Base-by-base conservation (phyloP, 2,888 invertebrate species). In the Callimorpha dominula region DNA sequence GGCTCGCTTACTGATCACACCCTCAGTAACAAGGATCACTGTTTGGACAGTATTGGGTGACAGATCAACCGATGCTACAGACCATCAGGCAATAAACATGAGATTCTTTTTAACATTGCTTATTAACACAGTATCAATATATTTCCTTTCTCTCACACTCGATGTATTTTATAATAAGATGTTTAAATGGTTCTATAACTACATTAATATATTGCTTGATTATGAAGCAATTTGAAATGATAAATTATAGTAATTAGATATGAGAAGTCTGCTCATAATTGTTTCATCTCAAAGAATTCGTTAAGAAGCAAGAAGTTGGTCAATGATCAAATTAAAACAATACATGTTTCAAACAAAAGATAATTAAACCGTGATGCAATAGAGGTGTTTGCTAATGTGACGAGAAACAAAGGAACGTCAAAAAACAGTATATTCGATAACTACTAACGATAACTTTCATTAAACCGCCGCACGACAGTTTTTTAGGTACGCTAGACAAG, bases 1-100 rank as follows among this genome's bases (percentile, higher is more conserved):
- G 90, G 89, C 87, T 91, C 89, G 90, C 88, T 90, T 91, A 90
- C 91, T 87, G 91, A 89, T 92, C 92, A 90, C 94, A 92, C 93
- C 91, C 91, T 87, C 81, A 85, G 81, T 82, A 79, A 82, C 85
- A 75, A 82, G 82, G 80, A 83, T 81, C 83, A 70, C 75, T 92
- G 87, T 93, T 92, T 93, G 87, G 75, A 88, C 81, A 89, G 88
- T 87, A 76, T 83, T 85, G 84, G 82, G 82, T 87, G 80, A 83
- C 82, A 79, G 77, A 77, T 77, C 40, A 52, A 52, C 52, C 17
- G 4, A 17, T 42, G 42, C 42, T n/a, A 67, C 54, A 69, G 11
- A 63, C n/a, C n/a, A 54, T 6, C 5, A 54, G 20, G 63, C 43
- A 43, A 63, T n/a, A 62, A 40, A 31, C 31, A 63, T 43, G 50